Percentiles rank a stretch among this genome's conserved stretches.
Conservation (phyloP, 2,113 vertebrate genomes). For the Vulpes ferrilata region DNA sequence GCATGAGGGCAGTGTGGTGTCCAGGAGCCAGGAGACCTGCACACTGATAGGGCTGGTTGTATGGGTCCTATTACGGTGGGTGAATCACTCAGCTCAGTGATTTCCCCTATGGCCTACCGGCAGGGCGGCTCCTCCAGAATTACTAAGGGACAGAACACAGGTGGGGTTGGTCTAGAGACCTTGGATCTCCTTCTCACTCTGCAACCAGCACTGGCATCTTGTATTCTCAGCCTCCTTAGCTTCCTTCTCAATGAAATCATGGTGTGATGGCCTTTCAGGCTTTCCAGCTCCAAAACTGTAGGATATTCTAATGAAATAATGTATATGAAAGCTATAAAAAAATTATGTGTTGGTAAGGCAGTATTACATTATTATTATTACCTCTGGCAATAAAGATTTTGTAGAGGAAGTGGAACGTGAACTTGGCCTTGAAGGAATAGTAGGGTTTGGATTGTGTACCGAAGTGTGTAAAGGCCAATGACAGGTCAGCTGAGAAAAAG, state of each 20-base stretch:
- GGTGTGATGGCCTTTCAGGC: too few relatives aligned
- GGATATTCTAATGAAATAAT: not conserved
- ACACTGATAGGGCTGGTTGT: too few relatives aligned
- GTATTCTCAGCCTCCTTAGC: not conserved
- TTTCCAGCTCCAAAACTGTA: not conserved
- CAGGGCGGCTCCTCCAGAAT: too few relatives aligned
- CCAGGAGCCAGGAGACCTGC: not conserved
- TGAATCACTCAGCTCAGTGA: too few relatives aligned
- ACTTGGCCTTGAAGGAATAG: not conserved
- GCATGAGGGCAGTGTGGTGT: not conserved
- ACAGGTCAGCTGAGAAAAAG: not conserved
- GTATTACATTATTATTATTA: not conserved
- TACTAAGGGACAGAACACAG: not conserved
- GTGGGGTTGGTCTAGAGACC: not conserved
- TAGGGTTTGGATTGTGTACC: not conserved
- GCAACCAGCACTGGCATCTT: not conserved
- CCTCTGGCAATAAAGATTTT: not conserved
- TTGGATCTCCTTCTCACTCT: not conserved
- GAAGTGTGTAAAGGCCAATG: not conserved
- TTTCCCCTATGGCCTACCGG: too few relatives aligned
- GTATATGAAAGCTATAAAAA: not conserved
- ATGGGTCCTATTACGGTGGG: not conserved
- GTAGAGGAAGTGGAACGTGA: not conserved
- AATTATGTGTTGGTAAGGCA: not conserved
- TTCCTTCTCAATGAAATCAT: not conserved